phyloP scores from a whole-genome alignment of 2,797 vertebrate genomes.

The Strix occidentalis region DNA sequence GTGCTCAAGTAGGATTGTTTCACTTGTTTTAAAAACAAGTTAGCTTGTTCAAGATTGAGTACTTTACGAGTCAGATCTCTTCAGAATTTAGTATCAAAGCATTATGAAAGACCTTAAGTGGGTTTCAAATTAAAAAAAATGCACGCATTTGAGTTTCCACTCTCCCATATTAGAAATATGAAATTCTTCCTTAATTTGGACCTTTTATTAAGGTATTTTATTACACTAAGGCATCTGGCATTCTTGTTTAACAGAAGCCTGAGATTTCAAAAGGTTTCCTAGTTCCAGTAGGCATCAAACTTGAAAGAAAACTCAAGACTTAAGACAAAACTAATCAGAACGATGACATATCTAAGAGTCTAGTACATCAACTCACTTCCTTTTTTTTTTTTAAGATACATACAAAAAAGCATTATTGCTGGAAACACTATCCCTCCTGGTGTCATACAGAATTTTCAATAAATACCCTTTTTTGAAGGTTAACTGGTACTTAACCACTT shows the following conservation, averaged over 20 bases:
- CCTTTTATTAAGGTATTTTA: not conserved
- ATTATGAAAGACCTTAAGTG: not conserved
- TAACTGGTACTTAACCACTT: not conserved
- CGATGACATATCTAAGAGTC: rapidly evolving
- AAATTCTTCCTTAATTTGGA: not conserved
- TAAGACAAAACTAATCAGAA: not conserved
- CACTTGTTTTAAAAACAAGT: not conserved
- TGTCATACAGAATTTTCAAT: not conserved
- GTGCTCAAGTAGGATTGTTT: not conserved
- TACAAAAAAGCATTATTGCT: not conserved
- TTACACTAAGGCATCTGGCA: not conserved
- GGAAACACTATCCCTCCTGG: not conserved
- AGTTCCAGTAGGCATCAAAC: not conserved
- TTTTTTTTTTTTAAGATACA: not conserved
- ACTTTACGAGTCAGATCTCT: not conserved
- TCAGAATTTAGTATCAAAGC: not conserved
- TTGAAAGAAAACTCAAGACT: not conserved
- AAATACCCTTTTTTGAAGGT: not conserved
- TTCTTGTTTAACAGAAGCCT: not conserved
- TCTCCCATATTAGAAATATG: not conserved
- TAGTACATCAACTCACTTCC: not conserved
- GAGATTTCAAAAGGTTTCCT: not conserved
- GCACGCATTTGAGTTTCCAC: not conserved
- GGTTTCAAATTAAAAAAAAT: not conserved
- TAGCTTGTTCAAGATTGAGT: not conserved